These are phyloP conservation scores for Phrynocephalus vlangalii DNA, from an alignment of 2,797 vertebrate genomes.

Conservation along the genomic window DNA sequence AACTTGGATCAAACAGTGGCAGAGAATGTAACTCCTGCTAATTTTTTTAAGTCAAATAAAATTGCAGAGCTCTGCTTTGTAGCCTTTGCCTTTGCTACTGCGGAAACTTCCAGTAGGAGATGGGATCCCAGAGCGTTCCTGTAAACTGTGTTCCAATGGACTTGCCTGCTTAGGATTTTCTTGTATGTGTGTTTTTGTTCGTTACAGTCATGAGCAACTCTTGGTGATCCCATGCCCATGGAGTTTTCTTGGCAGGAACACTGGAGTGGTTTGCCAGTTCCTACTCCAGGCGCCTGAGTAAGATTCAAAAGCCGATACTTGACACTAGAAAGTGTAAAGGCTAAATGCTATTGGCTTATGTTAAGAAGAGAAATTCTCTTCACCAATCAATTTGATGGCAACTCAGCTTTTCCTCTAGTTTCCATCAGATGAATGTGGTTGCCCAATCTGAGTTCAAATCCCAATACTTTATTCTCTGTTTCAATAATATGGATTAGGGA, in stretches of 20 bases:
- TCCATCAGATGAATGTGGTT: background rate
- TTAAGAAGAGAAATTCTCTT: conserved; percentile 11
- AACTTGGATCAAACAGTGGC: too few relatives aligned
- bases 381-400: background rate
- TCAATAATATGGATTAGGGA: background rate
- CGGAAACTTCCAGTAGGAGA: background rate
- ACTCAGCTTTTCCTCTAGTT: background rate
- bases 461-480: too few relatives aligned
- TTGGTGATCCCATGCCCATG: too few relatives aligned
- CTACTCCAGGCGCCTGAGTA: background rate
- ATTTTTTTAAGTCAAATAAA: background rate
- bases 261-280: too few relatives aligned
- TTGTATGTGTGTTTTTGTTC: background rate
- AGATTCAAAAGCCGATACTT: background rate
- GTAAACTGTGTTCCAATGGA: background rate
- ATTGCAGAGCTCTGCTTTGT: background rate
- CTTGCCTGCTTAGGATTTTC: background rate
- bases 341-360: background rate
- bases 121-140: background rate
- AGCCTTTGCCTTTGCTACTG: background rate
- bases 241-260: too few relatives aligned
- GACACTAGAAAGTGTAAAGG: background rate
- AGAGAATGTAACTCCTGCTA: background rate
- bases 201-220: too few relatives aligned
- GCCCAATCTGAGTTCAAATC: background rate